Base-by-base conservation (phyloP, 1,140 invertebrate genomes). In the Ceratosolen fusciceps region DNA sequence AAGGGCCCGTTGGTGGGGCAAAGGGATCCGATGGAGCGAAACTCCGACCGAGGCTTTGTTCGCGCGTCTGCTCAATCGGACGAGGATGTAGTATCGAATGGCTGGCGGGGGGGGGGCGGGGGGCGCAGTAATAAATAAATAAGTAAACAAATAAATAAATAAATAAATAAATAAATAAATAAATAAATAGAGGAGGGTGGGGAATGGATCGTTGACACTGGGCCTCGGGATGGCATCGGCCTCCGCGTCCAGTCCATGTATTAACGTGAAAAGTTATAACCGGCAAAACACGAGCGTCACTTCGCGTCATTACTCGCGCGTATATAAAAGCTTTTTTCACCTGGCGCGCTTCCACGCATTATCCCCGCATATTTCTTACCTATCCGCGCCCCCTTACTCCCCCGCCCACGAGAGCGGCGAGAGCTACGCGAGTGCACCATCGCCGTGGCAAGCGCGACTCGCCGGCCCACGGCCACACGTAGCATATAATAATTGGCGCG, bases 271-370 rank as follows among this genome's bases (percentile, higher is more conserved):
- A 58, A 58, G 26, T 29, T 14, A 49, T 21, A 43, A 21, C 8
- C 24, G 39, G 73, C 37, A 67, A 54, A 54, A 39, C 19, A n/a
- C 26, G 74, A 49, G n/a, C 37, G 73, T 74, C 58, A n/a, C 26
- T 67, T 26, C 74, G 24, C 62, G 16, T 68, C 62, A 26, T 37
- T 67, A 10, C 29, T 16, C 58, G 16, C 29, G 29, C 29, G 9
- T 34, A 16, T 31, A 12, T 14, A 58, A 52, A 52, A 52, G 49
- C 49, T 19, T 34, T 77, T 49, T 74, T 24, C 26, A 24, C 39
- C 12, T 60, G 52, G 10, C 19, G 8, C 54, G 29, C 67, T n/a
- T 47, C 19, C 62, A 39, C 49, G 58, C 39, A 49, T 70, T 71
- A 65, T 70, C 54, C 37, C 2, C 47, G 26, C 7, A 16, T 19